phyloP scores from a whole-genome alignment of 2,888 invertebrate species.

The Erebia ligea region DNA sequence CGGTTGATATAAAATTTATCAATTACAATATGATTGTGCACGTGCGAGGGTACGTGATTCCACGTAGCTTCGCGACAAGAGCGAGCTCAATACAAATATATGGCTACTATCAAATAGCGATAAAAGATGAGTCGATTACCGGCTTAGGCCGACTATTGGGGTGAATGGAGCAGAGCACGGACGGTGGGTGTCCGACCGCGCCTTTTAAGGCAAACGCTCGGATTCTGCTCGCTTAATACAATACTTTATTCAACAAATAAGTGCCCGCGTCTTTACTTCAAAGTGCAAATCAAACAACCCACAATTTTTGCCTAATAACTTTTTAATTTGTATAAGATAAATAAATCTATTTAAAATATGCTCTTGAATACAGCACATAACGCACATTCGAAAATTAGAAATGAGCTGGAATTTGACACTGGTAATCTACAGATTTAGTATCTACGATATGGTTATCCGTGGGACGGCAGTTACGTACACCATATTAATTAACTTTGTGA shows the following conservation, averaged over 20 bases:
- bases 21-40: not conserved
- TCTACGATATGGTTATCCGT: no score
- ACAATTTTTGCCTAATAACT: no score
- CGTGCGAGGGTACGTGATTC: not conserved
- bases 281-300: no score
- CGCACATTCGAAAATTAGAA: no score
- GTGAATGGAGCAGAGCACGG: conserved; percentile 32
- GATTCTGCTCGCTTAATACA: conserved; percentile 63
- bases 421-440: no score
- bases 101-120: conserved; percentile 60
- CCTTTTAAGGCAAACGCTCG: conserved; percentile 27
- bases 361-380: no score
- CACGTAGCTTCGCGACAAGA: conserved; percentile 15
- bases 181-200: conserved; percentile 50
- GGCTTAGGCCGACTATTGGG: conserved; percentile 44
- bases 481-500: no score
- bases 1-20: no score
- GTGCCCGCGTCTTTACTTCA: not conserved
- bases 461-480: no score
- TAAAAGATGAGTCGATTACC: conserved; percentile 70
- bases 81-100: conserved; percentile 41
- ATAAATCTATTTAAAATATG: no score
- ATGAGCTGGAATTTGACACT: no score
- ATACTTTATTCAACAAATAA: conserved; percentile 61
- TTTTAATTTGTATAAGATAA: no score